Conservation (phyloP, 2,888 invertebrate species). For the Venustoraphidia nigricollis region DNA sequence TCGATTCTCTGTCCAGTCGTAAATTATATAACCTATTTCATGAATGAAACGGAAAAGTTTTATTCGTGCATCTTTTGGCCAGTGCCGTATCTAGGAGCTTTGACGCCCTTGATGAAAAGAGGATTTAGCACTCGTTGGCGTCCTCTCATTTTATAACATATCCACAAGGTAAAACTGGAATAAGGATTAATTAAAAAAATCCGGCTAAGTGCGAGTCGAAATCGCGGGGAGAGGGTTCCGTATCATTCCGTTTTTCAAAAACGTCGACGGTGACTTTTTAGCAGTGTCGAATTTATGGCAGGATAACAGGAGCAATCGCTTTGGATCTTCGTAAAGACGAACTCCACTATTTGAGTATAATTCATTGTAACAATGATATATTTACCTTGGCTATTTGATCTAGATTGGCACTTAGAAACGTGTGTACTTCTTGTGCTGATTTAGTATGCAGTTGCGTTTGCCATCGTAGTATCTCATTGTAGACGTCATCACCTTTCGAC, state of each 20-base stretch:
- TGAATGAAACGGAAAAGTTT: too few species aligned
- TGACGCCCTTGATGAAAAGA: too few species aligned
- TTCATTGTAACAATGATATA: slow-evolving; percentile 1
- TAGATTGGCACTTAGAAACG: slow-evolving; percentile 60
- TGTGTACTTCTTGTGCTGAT: slow-evolving; percentile 55
- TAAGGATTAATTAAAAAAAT: too few species aligned
- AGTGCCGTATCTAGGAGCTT: too few species aligned
- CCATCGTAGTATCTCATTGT: slow-evolving; percentile 52
- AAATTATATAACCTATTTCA: neutral
- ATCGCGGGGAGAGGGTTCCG: too few species aligned
- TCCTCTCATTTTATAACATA: too few species aligned
- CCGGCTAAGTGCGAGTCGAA: too few species aligned
- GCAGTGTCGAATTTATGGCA: neutral
- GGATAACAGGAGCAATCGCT: neutral
- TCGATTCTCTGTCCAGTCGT: neutral
- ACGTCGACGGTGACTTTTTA: neutral
- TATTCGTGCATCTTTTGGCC: too few species aligned
- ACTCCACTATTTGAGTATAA: neutral
- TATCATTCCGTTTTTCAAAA: neutral
- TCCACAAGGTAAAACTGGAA: too few species aligned
- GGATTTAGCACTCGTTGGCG: too few species aligned
- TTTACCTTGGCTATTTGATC: slow-evolving; percentile 66
- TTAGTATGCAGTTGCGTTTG: slow-evolving; percentile 53
- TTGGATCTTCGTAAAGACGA: neutral
- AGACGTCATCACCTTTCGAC: slow-evolving; percentile 41